A percentile compares a stretch with the other conserved stretches of the same genome.
phyloP scores from a whole-genome alignment of 2,113 vertebrate species.

The Antigone vipio region DNA sequence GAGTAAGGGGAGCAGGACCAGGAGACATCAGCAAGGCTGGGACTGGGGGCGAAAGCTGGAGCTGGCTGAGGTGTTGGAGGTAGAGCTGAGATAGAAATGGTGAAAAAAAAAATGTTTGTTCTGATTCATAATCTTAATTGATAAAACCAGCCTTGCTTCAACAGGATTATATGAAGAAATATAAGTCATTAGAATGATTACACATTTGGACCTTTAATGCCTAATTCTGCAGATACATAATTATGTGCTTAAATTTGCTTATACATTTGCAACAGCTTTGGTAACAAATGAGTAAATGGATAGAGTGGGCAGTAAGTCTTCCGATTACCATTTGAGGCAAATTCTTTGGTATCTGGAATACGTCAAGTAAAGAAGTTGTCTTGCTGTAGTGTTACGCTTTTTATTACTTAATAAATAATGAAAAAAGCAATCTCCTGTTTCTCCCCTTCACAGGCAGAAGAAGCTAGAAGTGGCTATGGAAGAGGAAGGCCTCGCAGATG shows the following conservation, averaged over 20 bases:
- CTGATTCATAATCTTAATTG: background rate
- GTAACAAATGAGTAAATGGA: background rate
- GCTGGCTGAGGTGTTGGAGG: background rate
- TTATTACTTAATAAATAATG: background rate
- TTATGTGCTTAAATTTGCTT: background rate
- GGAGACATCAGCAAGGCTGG: background rate
- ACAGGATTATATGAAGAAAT: background rate
- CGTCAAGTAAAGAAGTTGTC: background rate
- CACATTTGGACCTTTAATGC: background rate
- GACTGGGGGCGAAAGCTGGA: background rate
- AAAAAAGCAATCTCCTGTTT: background rate
- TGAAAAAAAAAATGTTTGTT: background rate
- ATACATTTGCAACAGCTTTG: background rate
- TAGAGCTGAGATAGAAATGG: background rate
- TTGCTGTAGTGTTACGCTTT: background rate
- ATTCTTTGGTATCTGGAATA: background rate
- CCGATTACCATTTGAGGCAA: background rate
- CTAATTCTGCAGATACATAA: background rate
- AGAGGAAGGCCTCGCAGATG: constrained; percentile 92
- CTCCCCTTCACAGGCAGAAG: constrained; percentile 85
- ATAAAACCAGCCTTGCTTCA: background rate
- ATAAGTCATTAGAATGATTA: background rate
- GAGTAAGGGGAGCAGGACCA: background rate
- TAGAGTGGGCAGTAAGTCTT: background rate
- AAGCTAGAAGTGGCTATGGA: constrained; percentile 98